These are phyloP conservation scores for Ia io DNA, from an alignment of 2,113 vertebrate species.

Conservation along the genomic window DNA sequence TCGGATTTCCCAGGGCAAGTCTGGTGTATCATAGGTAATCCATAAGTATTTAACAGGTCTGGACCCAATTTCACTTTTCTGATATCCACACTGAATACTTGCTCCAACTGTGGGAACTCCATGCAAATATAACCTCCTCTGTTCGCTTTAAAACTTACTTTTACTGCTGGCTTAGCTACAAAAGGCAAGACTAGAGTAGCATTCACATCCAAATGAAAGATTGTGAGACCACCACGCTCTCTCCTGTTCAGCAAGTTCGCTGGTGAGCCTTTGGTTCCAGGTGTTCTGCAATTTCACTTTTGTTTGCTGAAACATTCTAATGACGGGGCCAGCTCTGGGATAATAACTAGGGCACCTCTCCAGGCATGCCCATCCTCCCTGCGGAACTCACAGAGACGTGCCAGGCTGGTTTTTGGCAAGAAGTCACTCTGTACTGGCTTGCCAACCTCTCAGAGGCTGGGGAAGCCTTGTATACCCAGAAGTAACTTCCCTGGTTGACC, in stretches of 20 bases:
- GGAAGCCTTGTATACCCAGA: neutral
- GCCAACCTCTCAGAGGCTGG: neutral
- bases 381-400: neutral
- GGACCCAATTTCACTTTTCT: neutral
- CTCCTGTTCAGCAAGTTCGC: neutral
- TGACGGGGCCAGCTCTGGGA: neutral
- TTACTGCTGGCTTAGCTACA: neutral
- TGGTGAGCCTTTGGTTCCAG: neutral
- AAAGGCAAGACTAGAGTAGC: neutral
- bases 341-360: neutral
- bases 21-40: rapidly evolving
- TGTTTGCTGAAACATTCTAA: neutral
- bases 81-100: neutral
- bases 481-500: neutral
- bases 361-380: neutral
- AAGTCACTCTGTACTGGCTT: rapidly evolving
- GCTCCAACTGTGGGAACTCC: neutral
- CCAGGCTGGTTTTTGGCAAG: neutral
- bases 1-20: rapidly evolving
- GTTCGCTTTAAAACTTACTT: neutral
- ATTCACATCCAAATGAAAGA: neutral
- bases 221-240: rapidly evolving
- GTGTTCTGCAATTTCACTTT: neutral
- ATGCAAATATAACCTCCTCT: neutral
- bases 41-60: neutral